Base-by-base conservation (phyloP, 2,888 invertebrate species). In the Meliscaeva auricollis region DNA sequence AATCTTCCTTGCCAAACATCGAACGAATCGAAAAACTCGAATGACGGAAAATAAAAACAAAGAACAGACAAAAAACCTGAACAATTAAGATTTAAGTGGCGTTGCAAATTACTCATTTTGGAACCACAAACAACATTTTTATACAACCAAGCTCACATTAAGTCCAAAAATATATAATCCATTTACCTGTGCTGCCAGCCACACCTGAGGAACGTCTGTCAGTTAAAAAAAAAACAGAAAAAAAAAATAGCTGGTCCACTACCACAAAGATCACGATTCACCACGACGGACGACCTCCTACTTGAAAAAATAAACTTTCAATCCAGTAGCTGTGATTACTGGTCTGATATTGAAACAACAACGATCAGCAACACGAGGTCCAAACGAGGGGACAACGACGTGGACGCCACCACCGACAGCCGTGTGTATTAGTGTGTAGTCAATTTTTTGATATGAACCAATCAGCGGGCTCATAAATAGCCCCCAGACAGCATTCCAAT, bases 81-180 rank as follows among this genome's bases (percentile, higher is more conserved):
- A 80, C 66, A 84, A 84, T 84, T 84, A 80, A 84, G 70, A 72
- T 80, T 66, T 84, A 84, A 84, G 84, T 84, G 84, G 84, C 75
- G 80, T 80, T 76, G 75, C 84, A 84, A 80, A 84, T 84, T 84
- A 84, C 80, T 80, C 70, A 80, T 60, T 80, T 75, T 60, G 64
- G 62, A 38, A 46, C 56, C 13, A 32, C 48, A 48, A 80, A 75
- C 72, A 75, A 48, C 75, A 52, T 50, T 73, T 70, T 58, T 60
- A 66, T 70, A 84, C 83, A 84, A 75, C 83, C 70, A 84, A 80
- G 84, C 84, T 80, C 84, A 84, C 84, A 84, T 84, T 76, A 84
- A 84, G 68, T 46, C 52, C 22, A 54, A 75, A 76, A 84, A 76
- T 80, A 79, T 81, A 77, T 84, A 80, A 80, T 84, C 84, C 84